Conservation (phyloP, 2,888 invertebrate genomes). For the Actias luna region DNA sequence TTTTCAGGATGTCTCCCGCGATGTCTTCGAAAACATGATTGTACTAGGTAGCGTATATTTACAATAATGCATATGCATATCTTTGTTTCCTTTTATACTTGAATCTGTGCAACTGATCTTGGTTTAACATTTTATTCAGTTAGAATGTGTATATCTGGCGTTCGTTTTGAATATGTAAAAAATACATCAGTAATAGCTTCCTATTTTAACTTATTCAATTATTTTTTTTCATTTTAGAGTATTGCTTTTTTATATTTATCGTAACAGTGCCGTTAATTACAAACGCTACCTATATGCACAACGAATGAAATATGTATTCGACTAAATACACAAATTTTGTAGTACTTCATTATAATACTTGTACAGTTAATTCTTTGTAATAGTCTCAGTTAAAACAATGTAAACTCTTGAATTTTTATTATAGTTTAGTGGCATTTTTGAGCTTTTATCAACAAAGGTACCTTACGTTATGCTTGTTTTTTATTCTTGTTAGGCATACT, state of each 20-base stretch:
- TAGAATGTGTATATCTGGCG: neutral
- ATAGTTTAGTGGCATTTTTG: too few relatives aligned
- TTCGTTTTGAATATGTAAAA: neutral
- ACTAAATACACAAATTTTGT: neutral
- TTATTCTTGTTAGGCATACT: too few relatives aligned
- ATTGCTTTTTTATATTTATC: neutral
- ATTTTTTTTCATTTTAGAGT: neutral
- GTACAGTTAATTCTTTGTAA: neutral
- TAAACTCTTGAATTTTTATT: too few relatives aligned
- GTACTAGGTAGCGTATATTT: constrained; percentile 30
- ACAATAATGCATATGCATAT: constrained; percentile 3
- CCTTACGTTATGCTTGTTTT: too few relatives aligned
- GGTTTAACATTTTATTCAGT: neutral
- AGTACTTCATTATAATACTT: neutral
- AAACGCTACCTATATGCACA: neutral
- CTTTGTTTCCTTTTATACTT: neutral
- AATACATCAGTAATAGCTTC: neutral
- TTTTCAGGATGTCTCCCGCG: constrained; percentile 81
- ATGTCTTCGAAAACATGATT: constrained; percentile 69
- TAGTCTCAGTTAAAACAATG: too few relatives aligned
- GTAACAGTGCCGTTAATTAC: neutral
- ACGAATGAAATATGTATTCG: neutral
- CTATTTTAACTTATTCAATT: neutral
- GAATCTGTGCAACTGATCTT: neutral
- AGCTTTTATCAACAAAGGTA: too few relatives aligned